Evolutionary conservation across 2,113 vertebrate genomes (phyloP).

Genomic region (Zapornia atra): DNA sequence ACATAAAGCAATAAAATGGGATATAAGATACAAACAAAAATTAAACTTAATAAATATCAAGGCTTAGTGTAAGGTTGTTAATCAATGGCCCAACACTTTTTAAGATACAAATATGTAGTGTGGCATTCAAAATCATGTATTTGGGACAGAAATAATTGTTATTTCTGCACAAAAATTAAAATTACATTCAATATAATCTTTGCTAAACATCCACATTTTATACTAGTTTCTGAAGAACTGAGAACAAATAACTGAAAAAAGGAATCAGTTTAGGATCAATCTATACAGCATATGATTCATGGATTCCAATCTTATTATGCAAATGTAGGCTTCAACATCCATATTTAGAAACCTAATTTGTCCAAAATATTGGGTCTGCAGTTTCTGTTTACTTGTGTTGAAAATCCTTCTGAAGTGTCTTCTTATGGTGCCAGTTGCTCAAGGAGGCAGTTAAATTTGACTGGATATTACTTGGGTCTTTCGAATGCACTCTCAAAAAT

Average conservation of each 20-base stretch:
- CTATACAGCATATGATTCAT: neutral
- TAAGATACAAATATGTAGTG: neutral
- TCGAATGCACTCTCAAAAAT: neutral
- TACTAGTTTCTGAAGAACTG: neutral
- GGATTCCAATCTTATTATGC: neutral
- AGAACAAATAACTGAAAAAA: neutral
- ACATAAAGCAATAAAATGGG: neutral
- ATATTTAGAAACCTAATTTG: neutral
- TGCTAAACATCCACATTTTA: neutral
- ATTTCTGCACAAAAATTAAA: neutral
- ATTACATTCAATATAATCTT: neutral
- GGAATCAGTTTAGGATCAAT: neutral
- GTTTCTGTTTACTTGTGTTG: neutral
- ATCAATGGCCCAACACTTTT: neutral
- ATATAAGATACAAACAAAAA: neutral
- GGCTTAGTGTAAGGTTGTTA: neutral
- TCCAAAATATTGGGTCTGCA: neutral
- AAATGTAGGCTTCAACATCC: neutral
- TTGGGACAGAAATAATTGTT: neutral
- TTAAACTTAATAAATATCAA: neutral
- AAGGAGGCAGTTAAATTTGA: neutral
- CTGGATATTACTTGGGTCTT: neutral
- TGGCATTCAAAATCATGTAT: neutral
- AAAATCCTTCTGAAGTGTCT: neutral
- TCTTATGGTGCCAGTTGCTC: neutral